phyloP scores from a whole-genome alignment of 2,113 vertebrate genomes.

The Odontesthes bonariensis region DNA sequence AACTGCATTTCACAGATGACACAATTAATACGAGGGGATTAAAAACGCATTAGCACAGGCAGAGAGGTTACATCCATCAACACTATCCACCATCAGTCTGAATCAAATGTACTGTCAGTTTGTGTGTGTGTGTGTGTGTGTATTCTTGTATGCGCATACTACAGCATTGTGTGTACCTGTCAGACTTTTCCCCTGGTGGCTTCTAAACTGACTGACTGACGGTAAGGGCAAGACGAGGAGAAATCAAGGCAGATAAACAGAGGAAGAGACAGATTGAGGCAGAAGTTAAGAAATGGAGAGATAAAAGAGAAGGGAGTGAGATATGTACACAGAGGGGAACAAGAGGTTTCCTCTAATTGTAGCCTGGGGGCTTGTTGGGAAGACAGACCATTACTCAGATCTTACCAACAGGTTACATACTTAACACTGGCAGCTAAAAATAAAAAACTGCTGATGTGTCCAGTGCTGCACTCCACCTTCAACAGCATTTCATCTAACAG shows the following conservation, averaged over 20 bases:
- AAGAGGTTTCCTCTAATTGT: constrained; percentile 69
- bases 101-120: background rate
- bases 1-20: constrained; percentile 1
- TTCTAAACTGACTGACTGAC: constrained; percentile 49
- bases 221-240: constrained; percentile 18
- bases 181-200: constrained; percentile 41
- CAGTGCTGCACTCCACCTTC: constrained; percentile 38
- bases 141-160: background rate
- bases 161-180: constrained; percentile 13
- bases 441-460: constrained; percentile 68
- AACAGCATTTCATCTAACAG: constrained; percentile 27
- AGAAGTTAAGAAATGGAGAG: constrained; percentile 15
- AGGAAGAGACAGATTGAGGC: constrained; percentile 23
- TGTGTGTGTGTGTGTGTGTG: background rate
- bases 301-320: constrained; percentile 26
- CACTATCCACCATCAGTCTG: constrained; percentile 23
- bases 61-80: constrained; percentile 31
- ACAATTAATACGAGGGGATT: constrained; percentile 32
- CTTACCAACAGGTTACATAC: constrained; percentile 68
- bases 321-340: constrained; percentile 47
- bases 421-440: constrained; percentile 64
- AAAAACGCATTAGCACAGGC: constrained; percentile 40
- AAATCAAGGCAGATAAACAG: constrained; percentile 37
- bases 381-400: constrained; percentile 69
- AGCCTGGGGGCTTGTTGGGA: constrained; percentile 66